Conservation (phyloP, 1,140 invertebrate species). For the Hylaeus volcanicus region DNA sequence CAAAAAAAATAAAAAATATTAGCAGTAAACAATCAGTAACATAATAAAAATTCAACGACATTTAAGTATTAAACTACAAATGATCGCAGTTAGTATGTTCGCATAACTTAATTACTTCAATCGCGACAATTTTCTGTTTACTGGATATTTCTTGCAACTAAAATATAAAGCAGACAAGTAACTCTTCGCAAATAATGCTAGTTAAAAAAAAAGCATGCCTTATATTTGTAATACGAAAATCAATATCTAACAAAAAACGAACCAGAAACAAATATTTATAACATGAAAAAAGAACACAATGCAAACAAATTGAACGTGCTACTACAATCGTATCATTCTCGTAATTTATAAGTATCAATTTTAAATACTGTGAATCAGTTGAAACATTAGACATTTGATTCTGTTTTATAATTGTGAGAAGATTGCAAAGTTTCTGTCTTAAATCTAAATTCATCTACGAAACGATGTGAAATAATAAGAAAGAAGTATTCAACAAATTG, state of each 20-base stretch:
- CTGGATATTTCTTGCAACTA: slow-evolving; percentile 24
- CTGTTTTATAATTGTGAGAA: background rate
- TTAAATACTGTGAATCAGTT: background rate
- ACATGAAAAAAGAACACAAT: slow-evolving; percentile 6
- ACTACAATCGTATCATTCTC: slow-evolving; percentile 5
- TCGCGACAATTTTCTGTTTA: slow-evolving; percentile 26
- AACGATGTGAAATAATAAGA: slow-evolving; percentile 8
- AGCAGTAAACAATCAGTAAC: background rate
- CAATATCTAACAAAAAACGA: slow-evolving; percentile 18
- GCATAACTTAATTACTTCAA: background rate
- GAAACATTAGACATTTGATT: background rate
- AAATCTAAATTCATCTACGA: background rate
- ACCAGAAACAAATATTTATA: slow-evolving; percentile 12
- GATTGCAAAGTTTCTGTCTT: background rate
- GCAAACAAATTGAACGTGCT: slow-evolving; percentile 13
- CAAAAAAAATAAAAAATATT: background rate
- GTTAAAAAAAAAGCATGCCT: slow-evolving; percentile 42
- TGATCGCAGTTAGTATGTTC: background rate
- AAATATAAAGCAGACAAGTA: slow-evolving; percentile 50
- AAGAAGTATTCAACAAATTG: slow-evolving; percentile 80
- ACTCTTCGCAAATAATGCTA: slow-evolving; percentile 18
- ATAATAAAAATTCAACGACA: background rate
- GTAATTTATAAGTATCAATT: background rate
- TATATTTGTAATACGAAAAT: slow-evolving; percentile 22
- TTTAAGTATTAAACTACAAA: background rate